Base-by-base conservation (phyloP, 2,113 vertebrate genomes). In the Leptodactylus fuscus region DNA sequence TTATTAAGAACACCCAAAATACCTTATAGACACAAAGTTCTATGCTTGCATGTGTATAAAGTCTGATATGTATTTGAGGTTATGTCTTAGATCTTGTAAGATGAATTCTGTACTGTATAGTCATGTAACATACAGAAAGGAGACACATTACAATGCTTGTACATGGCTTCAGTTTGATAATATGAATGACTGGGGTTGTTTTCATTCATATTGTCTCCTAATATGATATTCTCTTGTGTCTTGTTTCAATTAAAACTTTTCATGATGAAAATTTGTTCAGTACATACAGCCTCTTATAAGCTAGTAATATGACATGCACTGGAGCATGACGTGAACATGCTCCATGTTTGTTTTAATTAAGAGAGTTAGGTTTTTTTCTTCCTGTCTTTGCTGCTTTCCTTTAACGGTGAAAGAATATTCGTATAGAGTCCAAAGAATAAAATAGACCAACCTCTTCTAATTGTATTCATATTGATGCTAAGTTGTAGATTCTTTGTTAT, bases 331-430 rank as follows among this genome's bases (percentile, higher is more conserved):
- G 24, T 48, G n/a, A 75, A 75, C 71, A 75, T 38, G 71, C 27
- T 75, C 71, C 46, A 48, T 48, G 44, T 75, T 49, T 75, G 71
- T 75, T 75, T 75, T 75, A 48, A 75, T 75, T 75, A 48, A 29
- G 29, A 29, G n/a, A 75, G 48, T 24, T 75, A 5, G 46, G 12
- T 5, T 49, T 27, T 74, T 34, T 18, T 27, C n/a, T n/a, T 74
- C 44, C 36, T 44, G 10, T 44, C 24, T 32, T 2, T 34, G 4
- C 62, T 34, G 6, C 18, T 34, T 34, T 67, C 29, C 13, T n/a
- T n/a, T n/a, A 13, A 49, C 60, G 4, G 8, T 62, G 10, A 15
- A 1, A 62, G 27, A 62, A 62, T 29, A 62, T 62, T 15, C 29
- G 60, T 29, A 29, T 11, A 55, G 6, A 55, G n/a, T n/a, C 22